Evolutionary conservation across 2,888 invertebrate genomes (phyloP).

Genomic region (Meiosimyza decipiens): DNA sequence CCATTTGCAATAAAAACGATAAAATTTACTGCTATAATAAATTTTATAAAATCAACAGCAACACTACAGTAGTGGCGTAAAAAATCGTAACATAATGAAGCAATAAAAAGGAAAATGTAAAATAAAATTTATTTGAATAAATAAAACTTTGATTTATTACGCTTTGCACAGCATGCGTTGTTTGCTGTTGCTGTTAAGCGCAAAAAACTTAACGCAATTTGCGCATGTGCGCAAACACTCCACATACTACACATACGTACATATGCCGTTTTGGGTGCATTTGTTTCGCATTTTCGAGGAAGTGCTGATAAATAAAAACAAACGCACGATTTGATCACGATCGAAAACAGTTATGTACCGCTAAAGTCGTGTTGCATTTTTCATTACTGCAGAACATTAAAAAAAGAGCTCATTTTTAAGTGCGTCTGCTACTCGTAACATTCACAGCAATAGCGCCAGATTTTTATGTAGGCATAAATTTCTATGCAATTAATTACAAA

Average conservation of each 20-base stretch:
- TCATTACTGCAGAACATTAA: too few species aligned
- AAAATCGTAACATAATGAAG: slow-evolving; percentile 57
- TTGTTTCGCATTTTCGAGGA: too few species aligned
- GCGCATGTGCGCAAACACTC: slow-evolving; percentile 31
- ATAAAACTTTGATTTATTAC: slow-evolving; percentile 65
- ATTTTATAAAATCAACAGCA: not conserved
- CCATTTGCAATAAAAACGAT: too few species aligned
- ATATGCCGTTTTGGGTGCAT: not conserved
- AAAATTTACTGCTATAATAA: not conserved
- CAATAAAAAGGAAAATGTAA: slow-evolving; percentile 53
- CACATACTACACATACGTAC: slow-evolving; percentile 28
- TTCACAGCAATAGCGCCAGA: too few species aligned
- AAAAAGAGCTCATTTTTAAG: too few species aligned
- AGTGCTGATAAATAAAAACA: too few species aligned
- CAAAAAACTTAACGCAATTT: slow-evolving; percentile 27
- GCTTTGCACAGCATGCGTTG: slow-evolving; percentile 61
- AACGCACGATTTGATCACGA: too few species aligned
- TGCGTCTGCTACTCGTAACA: too few species aligned
- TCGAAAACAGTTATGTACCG: too few species aligned
- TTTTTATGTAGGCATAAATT: too few species aligned
- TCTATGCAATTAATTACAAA: too few species aligned
- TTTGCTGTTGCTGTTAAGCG: not conserved
- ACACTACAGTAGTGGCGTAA: slow-evolving; percentile 21
- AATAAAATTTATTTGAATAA: slow-evolving; percentile 64
- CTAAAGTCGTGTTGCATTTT: too few species aligned